Conservation (phyloP, 2,888 invertebrate genomes). For the Heterodera filipjevi region DNA sequence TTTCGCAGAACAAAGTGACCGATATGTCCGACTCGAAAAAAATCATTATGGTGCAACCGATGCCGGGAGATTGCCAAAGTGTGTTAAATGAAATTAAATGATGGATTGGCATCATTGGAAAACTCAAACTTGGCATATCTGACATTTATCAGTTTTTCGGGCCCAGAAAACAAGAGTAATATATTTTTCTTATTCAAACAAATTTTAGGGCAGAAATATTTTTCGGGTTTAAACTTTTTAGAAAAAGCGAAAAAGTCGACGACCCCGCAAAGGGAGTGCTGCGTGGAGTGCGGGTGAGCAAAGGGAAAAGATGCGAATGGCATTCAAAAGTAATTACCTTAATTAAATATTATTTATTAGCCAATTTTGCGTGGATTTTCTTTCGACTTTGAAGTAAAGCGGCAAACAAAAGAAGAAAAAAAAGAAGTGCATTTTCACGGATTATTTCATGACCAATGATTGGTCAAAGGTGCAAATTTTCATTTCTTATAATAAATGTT, state of each 20-base stretch:
- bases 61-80: not conserved
- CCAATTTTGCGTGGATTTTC: slow-evolving; percentile 21
- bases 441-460: no score
- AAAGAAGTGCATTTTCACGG: not conserved
- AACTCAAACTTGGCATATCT: no score
- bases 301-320: not conserved
- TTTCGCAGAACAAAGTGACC: not conserved
- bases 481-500: no score
- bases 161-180: not conserved
- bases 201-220: no score
- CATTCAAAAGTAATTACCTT: no score
- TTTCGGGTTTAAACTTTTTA: no score
- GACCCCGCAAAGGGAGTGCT: slow-evolving; percentile 14
- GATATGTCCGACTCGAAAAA: not conserved
- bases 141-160: no score
- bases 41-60: slow-evolving; percentile 7
- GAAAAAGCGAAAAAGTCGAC: not conserved
- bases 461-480: no score
- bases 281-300: slow-evolving; percentile 29
- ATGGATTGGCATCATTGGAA: not conserved
- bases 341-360: not conserved
- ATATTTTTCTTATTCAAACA: not conserved
- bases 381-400: slow-evolving; percentile 21
- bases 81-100: no score
- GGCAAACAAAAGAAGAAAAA: no score